Evolutionary conservation across 2,888 invertebrate genomes (phyloP), one percentile per base, ranked within the genome.

Genomic region (Chrysina gloriosa): DNA sequence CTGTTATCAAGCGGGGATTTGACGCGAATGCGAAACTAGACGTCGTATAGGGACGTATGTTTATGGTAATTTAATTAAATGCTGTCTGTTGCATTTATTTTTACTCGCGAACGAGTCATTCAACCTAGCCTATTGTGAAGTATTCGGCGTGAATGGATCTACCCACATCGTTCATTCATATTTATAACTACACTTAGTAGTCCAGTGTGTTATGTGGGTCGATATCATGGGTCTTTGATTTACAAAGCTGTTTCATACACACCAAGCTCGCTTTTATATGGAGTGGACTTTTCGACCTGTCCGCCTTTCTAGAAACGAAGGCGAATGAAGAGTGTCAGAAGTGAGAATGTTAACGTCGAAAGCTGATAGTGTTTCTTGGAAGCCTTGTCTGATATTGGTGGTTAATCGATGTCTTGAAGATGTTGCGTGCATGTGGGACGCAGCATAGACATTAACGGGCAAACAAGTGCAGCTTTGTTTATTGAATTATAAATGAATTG

Each of bases 81-180:
- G 11, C 25, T 2, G 21, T 9, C n/a, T n/a, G 21, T 23, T 9
- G 21, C 11, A 23, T 11, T 31, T 52, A 52, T 52, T 52, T 52
- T 52, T 0, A 52, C 16, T 4, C 7, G 21, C 19, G 7, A 23
- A 16, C 14, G 23, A 61, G 58, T 61, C 58, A 42, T 61, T 61
- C 58, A 61, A 61, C 58, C 19, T 61, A 2, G 14, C 14, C 27
- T 42, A 56, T 36, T 56, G 23, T 31, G 21, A 58, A 61, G 45
- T 29, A 42, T 61, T 61, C 42, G 42, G 16, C 27, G 47, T 66
- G 66, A 66, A 66, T 66, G 66, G 34, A 34, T 47, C 66, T 66
- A 47, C 66, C 66, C 66, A 66, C 66, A 58, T 66, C 31, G 21
- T 58, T 58, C 58, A 56, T 66, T 56, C 56, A 64, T 39, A 64